Conservation (phyloP, 2,797 vertebrate genomes). For the Cheirogaleus major region DNA sequence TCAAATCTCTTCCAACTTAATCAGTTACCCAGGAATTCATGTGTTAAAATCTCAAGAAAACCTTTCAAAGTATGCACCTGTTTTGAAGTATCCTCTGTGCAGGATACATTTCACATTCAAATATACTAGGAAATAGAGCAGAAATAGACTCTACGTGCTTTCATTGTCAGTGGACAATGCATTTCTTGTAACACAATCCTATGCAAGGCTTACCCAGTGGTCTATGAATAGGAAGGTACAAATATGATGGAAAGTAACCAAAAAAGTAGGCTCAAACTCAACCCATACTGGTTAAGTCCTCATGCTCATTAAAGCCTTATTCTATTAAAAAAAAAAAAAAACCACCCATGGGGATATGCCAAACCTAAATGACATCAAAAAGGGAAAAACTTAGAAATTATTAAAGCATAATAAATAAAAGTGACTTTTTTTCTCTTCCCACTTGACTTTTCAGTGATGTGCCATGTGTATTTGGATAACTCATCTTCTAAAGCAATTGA, state of each 20-base stretch:
- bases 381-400: background rate
- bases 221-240: background rate
- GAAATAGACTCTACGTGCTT: constrained; percentile 3
- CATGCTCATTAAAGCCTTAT: background rate
- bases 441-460: background rate
- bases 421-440: background rate
- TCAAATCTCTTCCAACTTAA: background rate
- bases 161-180: background rate
- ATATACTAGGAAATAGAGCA: background rate
- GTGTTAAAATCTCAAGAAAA: background rate
- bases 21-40: background rate
- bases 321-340: background rate
- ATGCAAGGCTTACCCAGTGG: background rate
- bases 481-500: background rate
- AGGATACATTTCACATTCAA: background rate
- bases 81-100: background rate
- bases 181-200: constrained; percentile 1
- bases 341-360: background rate
- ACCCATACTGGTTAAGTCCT: background rate
- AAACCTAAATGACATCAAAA: background rate
- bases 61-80: background rate
- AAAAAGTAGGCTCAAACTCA: background rate
- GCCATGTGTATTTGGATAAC: background rate
- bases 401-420: constrained; percentile 27
- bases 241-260: background rate